Percentiles rank a stretch among this genome's conserved stretches.
Conservation (phyloP, 2,797 vertebrate genomes). For the Rhinophrynus dorsalis region DNA sequence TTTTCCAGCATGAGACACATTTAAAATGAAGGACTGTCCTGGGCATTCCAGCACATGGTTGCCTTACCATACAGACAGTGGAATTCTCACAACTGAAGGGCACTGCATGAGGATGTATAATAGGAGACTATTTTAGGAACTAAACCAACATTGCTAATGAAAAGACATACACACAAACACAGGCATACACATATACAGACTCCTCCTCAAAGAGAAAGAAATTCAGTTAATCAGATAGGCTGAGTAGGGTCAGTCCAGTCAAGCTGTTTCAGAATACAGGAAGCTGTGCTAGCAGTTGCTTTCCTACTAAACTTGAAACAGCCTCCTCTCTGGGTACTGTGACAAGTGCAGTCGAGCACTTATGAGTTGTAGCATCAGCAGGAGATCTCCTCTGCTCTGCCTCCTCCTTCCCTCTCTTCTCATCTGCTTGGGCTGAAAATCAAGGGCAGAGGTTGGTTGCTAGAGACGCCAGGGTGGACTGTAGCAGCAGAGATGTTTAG, state of each 20-base stretch:
- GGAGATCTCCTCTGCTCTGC: background rate
- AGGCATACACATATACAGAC: no score
- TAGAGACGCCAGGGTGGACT: constrained; percentile 21
- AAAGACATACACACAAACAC: no score
- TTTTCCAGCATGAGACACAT: no score
- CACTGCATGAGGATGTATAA: no score
- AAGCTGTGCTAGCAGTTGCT: constrained; percentile 17
- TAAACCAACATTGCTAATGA: no score
- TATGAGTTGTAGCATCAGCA: background rate
- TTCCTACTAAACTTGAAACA: constrained; percentile 6
- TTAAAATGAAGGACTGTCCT: no score
- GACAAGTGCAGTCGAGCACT: background rate
- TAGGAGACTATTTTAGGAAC: no score
- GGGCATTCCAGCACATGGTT: no score
- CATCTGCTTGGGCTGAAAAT: constrained; percentile 1
- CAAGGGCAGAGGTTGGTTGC: constrained; percentile 36
- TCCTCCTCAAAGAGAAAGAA: constrained; percentile 18
- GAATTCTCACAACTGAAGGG: no score
- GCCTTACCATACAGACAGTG: no score
- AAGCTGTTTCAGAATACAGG: constrained; percentile 18
- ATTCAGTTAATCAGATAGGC: constrained; percentile 5
- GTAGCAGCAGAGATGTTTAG: constrained; percentile 76
- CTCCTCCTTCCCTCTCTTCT: background rate
- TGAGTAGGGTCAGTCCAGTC: background rate
- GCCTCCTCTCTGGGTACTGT: background rate